These are phyloP conservation scores for Florisuga fusca DNA, from an alignment of 2,797 vertebrate species.

Conservation along the genomic window DNA sequence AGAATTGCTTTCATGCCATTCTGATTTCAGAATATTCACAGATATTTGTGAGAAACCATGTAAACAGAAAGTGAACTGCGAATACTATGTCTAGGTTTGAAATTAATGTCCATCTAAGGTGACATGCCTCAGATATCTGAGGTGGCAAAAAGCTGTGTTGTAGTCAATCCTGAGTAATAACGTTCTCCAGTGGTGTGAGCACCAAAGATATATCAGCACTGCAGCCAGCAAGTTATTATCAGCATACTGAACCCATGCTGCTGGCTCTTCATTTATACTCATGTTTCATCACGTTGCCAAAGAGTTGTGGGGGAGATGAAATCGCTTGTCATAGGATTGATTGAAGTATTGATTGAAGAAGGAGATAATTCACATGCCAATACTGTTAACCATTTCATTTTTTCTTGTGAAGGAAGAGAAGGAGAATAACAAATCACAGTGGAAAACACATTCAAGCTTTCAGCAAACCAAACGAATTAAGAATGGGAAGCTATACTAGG, in stretches of 20 bases:
- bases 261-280: constrained; percentile 21
- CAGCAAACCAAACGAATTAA: neutral
- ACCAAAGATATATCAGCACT: rapidly evolving
- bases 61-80: rapidly evolving
- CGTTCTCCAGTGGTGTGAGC: neutral
- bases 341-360: neutral
- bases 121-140: neutral
- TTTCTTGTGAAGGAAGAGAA: neutral
- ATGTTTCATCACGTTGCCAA: neutral
- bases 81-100: rapidly evolving
- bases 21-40: neutral
- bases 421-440: neutral
- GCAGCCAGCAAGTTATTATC: neutral
- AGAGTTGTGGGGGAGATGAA: neutral
- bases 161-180: neutral
- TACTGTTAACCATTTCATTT: constrained; percentile 56
- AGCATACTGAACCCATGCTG: neutral
- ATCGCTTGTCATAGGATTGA: constrained; percentile 1
- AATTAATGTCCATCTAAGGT: neutral
- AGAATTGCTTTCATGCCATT: neutral
- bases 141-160: neutral
- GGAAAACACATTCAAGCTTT: neutral
- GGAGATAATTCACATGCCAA: constrained; percentile 35
- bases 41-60: neutral
- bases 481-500: neutral